Evolutionary conservation across 2,888 invertebrate species (phyloP), one percentile per base, ranked within the genome.

Genomic region (Bembecia ichneumoniformis): DNA sequence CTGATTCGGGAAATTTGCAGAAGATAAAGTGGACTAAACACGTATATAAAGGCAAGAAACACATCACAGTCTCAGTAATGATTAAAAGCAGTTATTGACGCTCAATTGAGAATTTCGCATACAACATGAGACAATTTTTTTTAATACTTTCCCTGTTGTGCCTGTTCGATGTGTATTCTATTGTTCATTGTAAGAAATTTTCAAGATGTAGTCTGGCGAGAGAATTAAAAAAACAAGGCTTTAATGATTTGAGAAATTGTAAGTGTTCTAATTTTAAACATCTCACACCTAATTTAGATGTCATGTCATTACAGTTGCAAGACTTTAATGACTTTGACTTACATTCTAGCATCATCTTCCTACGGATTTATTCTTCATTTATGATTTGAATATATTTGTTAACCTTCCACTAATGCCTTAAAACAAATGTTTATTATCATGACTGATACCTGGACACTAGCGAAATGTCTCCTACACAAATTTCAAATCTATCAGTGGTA

Each of bases 241-340:
- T 78, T 55, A 7, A 66, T 14, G 62, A 74, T 40, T 52, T 80
- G 13, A 61, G 56, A 51, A 63, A 76, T 50, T 80, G 79, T 77
- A 62, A 75, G 76, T 70, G 14, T 34, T n/a, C 10, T 2, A 44
- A 15, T 15, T 2, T 13, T 15, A 44, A n/a, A 40, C n/a, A n/a
- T n/a, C n/a, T n/a, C n/a, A 40, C 10, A 40, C 4, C 1, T 40
- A 20, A 20, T 20, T 20, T 3, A 17, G 17, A 17, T 17, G 4
- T 17, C 1, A 3, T 1, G 7, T 4, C 5, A 36, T 11, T 36
- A 3, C 5, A 40, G n/a, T 40, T 40, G 1, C n/a, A 40, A 40
- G 20, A 20, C 20, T 7, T 1, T 7, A 7, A 20, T 7, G 20
- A 7, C n/a, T n/a, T n/a, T n/a, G n/a, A n/a, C n/a, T n/a, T n/a